Percentiles rank a stretch among this genome's conserved stretches.
These are phyloP conservation scores for Terrapene triunguis DNA, from an alignment of 2,113 vertebrate genomes.

Conservation along the genomic window DNA sequence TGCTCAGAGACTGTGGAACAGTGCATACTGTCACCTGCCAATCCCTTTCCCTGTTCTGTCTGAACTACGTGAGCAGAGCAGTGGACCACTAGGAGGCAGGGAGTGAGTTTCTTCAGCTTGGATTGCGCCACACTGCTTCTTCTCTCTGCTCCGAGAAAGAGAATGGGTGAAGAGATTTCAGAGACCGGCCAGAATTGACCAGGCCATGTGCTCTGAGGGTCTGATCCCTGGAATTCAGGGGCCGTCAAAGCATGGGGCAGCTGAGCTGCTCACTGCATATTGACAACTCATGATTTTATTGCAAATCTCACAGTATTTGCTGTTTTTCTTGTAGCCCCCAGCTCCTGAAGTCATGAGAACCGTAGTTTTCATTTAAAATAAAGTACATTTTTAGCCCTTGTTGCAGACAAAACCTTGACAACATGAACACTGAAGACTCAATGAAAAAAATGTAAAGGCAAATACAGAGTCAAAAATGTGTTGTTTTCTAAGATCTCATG, in stretches of 20 bases:
- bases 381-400: background rate
- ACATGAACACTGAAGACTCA: background rate
- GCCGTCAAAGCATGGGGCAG: background rate
- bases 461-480: background rate
- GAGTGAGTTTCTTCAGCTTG: background rate
- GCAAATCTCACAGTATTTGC: slow-evolving; percentile 42
- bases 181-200: background rate
- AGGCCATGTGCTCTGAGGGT: background rate
- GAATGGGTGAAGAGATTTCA: background rate
- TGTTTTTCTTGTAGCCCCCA: slow-evolving; percentile 3
- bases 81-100: background rate
- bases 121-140: background rate
- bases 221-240: background rate
- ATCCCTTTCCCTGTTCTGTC: background rate
- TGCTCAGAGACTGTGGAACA: background rate
- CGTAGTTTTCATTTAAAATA: background rate
- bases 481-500: background rate
- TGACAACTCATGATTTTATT: background rate
- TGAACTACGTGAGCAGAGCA: background rate
- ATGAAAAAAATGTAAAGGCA: background rate
- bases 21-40: background rate
- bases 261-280: slow-evolving; percentile 20
- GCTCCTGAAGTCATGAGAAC: background rate
- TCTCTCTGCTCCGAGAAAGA: background rate
- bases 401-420: background rate